These are phyloP conservation scores for Catostylus mosaicus DNA, from an alignment of 30 jellyfish, hydroid and myxozoan genomes.

Conservation along the genomic window DNA sequence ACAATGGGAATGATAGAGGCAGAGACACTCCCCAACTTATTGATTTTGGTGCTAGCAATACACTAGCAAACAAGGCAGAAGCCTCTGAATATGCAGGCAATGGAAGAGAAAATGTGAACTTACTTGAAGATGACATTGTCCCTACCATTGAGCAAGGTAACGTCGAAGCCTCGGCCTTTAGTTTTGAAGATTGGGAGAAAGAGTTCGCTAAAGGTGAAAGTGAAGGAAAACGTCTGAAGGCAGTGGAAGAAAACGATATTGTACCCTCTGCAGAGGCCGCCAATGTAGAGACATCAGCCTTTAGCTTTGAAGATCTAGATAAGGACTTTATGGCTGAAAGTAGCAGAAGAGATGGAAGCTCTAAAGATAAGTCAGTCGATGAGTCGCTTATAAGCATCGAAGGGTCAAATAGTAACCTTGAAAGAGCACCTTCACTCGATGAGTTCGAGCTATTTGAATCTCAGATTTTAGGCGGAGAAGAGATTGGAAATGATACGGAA, in stretches of 20 bases:
- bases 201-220: background rate
- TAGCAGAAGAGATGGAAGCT: background rate
- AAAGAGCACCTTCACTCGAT: constrained; percentile 62
- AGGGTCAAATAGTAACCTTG: background rate
- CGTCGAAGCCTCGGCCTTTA: constrained; percentile 29
- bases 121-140: constrained; percentile 35
- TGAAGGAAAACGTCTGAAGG: background rate
- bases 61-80: too few species aligned
- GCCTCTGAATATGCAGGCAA: too few species aligned
- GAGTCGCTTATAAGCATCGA: background rate
- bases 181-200: constrained; percentile 16
- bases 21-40: too few species aligned
- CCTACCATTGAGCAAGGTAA: background rate
- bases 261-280: constrained; percentile 1
- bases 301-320: constrained; percentile 20
- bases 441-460: constrained; percentile 54
- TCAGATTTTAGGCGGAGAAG: background rate
- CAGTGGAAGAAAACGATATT: constrained; percentile 33
- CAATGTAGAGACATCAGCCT: constrained; percentile 31
- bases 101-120: too few species aligned
- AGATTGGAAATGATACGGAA: background rate
- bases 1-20: background rate
- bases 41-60: too few species aligned
- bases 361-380: background rate
- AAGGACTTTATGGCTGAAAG: background rate